These are phyloP conservation scores for Myzus persicae DNA, from an alignment of 1,140 invertebrate genomes.

Conservation along the genomic window DNA sequence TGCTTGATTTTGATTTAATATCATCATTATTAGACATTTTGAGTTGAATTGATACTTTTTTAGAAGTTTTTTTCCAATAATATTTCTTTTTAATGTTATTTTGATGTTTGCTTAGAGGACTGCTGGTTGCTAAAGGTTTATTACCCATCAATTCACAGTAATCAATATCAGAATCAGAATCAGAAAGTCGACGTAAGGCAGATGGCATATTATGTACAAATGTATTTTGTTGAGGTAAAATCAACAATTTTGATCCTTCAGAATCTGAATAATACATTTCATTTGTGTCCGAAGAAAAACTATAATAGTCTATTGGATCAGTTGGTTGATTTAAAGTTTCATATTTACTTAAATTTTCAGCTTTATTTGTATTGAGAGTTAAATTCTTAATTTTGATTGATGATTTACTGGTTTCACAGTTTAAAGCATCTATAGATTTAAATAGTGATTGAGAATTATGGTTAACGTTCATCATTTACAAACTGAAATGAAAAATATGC, in stretches of 20 bases:
- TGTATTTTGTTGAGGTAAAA: neutral
- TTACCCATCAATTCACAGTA: neutral
- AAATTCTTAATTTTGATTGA: neutral
- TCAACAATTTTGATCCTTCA: neutral
- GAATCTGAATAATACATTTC: slow-evolving; percentile 36
- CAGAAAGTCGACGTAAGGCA: neutral
- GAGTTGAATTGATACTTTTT: neutral
- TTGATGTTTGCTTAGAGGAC: neutral
- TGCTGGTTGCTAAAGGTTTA: neutral
- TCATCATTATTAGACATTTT: neutral
- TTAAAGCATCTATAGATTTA: neutral
- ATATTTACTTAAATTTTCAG: neutral
- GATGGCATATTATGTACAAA: neutral
- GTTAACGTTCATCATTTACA: neutral
- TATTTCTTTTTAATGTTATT: neutral
- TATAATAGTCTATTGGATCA: neutral
- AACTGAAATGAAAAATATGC: neutral
- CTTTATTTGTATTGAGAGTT: neutral
- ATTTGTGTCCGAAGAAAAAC: neutral
- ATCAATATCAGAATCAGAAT: neutral
- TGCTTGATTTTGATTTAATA: neutral
- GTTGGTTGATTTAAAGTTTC: neutral
- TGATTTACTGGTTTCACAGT: neutral
- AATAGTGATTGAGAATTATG: neutral
- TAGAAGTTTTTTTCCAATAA: neutral